phyloP scores from a whole-genome alignment of 2,797 vertebrate species.

The Phoxinus dragarum region DNA sequence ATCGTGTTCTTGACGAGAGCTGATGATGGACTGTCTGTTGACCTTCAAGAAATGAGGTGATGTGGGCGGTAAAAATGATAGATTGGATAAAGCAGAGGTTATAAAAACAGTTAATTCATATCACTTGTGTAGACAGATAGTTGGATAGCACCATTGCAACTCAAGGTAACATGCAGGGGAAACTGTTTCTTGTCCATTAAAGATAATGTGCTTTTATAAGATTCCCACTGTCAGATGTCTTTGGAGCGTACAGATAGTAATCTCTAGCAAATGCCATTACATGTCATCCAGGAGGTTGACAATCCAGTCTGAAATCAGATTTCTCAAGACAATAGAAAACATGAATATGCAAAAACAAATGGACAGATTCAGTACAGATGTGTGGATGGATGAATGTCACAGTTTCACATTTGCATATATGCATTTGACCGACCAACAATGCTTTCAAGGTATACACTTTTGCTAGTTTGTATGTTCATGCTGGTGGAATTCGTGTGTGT shows the following conservation, averaged over 20 bases:
- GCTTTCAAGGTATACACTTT: background rate
- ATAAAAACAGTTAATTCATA: slow-evolving; percentile 7
- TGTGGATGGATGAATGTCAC: background rate
- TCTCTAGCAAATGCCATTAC: background rate
- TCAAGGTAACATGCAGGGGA: background rate
- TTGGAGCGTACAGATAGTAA: background rate
- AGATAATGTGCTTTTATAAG: background rate
- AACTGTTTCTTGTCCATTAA: background rate
- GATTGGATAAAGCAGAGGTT: slow-evolving; percentile 21
- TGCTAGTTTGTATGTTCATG: background rate
- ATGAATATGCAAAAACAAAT: background rate
- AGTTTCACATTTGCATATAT: background rate
- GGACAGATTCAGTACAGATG: background rate
- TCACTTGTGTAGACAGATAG: background rate
- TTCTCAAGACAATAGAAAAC: background rate
- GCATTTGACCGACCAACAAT: background rate
- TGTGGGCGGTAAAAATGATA: slow-evolving; percentile 7
- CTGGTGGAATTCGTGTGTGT: background rate
- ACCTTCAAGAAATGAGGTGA: slow-evolving; percentile 23
- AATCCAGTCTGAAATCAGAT: background rate
- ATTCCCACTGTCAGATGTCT: background rate
- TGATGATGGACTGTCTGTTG: background rate
- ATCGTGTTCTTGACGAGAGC: background rate
- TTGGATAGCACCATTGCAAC: background rate
- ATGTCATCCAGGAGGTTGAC: background rate